Evolutionary conservation across 2,888 invertebrate species (phyloP), one percentile per base, ranked within the genome.

Genomic region (Trisateles emortualis): DNA sequence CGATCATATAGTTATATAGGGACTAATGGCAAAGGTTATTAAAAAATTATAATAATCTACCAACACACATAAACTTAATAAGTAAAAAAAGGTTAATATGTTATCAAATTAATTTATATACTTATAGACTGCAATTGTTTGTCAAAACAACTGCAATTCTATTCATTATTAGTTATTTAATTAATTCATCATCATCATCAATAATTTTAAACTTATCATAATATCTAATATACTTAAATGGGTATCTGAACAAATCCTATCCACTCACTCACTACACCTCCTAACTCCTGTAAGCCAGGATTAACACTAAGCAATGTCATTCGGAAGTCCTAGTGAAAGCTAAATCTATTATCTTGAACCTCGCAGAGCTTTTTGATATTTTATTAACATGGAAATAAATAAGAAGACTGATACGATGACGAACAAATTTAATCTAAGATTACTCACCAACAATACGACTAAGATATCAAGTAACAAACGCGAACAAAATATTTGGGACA

Each of bases 1-100:
- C 26, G 26, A 26, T 26, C 26, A 8, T 26, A 6, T 6, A 8
- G 9, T 6, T 26, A 26, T 26, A 1, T 26, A 26, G 26, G 9
- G 9, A 8, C 9, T 26, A 8, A 26, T 26, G 3, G 26, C 8
- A 26, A 26, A 26, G 1, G 26, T 8, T 9, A 35, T 32, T 32
- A 11, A 11, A 4, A 5, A 16, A 13, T 35, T 16, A 8, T 3
- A 3, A 10, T 30, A 10, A 10, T 16, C 9, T 35, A 36, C 16
- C 1, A 36, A 17, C 9, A 36, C 3, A 14, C 8, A 16, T 35
- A 35, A 29, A 38, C 38, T 1, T 41, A 41, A 8, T 48, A 44
- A 47, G 52, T 55, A 46, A 59, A 68, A 52, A 14, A 47, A 64
- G 64, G 64, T 59, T 63, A 68, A 52, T 54, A 40, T 59, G 43